Evolutionary conservation across 1,140 invertebrate species (phyloP).

Genomic region (Maconellicoccus hirsutus): DNA sequence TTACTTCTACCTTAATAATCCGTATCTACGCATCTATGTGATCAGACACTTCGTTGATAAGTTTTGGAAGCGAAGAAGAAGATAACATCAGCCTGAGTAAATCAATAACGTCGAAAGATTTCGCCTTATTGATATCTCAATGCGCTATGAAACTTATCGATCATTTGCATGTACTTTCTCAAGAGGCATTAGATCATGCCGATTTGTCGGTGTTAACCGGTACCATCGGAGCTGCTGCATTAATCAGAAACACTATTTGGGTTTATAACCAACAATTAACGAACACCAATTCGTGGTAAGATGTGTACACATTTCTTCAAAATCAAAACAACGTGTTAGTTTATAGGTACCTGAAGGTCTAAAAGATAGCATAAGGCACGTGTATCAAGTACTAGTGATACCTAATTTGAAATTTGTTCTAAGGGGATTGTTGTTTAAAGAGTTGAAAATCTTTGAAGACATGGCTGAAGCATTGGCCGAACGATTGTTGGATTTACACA

Average conservation of each 20-base stretch:
- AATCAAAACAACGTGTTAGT: too few species aligned
- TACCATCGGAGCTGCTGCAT: slow-evolving; percentile 59
- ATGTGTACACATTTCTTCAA: too few species aligned
- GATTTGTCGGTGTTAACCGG: slow-evolving; percentile 63
- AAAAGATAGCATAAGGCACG: too few species aligned
- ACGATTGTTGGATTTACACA: slow-evolving; percentile 61
- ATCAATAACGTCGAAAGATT: neutral
- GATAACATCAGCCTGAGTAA: neutral
- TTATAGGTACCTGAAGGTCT: too few species aligned
- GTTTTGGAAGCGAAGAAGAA: slow-evolving; percentile 21
- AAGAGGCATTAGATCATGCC: slow-evolving; percentile 68
- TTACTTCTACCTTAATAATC: too few species aligned
- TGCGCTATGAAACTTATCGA: slow-evolving; percentile 55
- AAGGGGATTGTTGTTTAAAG: slow-evolving; percentile 32
- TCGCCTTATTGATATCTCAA: slow-evolving; percentile 47
- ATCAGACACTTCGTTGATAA: neutral
- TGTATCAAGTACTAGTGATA: too few species aligned
- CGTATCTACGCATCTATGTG: too few species aligned
- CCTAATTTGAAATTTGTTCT: too few species aligned
- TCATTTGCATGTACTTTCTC: slow-evolving; percentile 60
- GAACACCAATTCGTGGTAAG: slow-evolving; percentile 25
- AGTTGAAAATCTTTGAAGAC: slow-evolving; percentile 61
- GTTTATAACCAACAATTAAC: slow-evolving; percentile 47
- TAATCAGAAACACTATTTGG: slow-evolving; percentile 61
- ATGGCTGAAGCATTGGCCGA: slow-evolving; percentile 70